Conservation (phyloP, 2,113 vertebrate species). For the Sprattus sprattus region DNA sequence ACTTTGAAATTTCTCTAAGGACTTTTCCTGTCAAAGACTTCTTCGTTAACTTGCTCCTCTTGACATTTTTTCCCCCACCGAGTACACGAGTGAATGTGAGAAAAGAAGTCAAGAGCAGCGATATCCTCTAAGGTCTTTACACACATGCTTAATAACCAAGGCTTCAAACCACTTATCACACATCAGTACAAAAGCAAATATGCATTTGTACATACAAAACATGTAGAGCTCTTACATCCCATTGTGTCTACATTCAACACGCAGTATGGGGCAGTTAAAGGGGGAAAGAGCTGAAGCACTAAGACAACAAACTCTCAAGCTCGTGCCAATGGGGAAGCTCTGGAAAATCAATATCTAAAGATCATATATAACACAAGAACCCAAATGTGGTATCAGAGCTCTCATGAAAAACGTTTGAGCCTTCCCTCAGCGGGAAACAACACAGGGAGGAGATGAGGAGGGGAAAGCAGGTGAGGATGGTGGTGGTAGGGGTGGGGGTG, state of each 20-base stretch:
- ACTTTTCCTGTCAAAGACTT: neutral
- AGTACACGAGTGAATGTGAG: neutral
- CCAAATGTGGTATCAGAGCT: conserved; percentile 53
- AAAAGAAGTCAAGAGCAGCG: neutral
- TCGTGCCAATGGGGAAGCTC: conserved; percentile 42
- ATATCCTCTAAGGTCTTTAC: neutral
- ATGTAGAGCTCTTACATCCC: neutral
- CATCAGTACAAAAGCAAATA: neutral
- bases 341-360: conserved; percentile 68
- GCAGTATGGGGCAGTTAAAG: neutral
- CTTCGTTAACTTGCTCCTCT: neutral
- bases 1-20: neutral
- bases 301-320: conserved; percentile 58
- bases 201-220: neutral
- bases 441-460: neutral
- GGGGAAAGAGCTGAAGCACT: conserved; percentile 21
- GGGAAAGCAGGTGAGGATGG: neutral
- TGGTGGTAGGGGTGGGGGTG: neutral
- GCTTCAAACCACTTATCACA: neutral
- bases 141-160: neutral
- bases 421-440: conserved; percentile 50
- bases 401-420: conserved; percentile 54
- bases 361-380: conserved; percentile 61
- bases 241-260: neutral
- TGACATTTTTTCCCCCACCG: neutral